phyloP scores from a whole-genome alignment of 2,113 vertebrate genomes.

The Atrichornis clamosus region DNA sequence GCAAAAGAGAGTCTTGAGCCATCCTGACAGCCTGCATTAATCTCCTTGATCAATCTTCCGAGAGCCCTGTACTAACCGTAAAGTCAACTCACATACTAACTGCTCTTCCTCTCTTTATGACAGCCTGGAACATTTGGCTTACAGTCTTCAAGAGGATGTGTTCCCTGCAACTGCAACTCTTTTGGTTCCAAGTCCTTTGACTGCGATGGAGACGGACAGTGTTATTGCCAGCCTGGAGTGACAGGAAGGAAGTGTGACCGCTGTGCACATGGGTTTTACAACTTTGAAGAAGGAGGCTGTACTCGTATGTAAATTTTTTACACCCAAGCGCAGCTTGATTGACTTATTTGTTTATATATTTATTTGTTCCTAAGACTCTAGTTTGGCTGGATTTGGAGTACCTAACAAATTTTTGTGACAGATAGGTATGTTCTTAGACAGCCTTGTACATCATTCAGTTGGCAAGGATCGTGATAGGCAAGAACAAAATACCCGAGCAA shows the following conservation, averaged over 20 bases:
- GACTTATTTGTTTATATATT: neutral
- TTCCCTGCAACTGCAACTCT: slow-evolving; percentile 94
- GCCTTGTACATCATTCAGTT: neutral
- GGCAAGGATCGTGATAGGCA: neutral
- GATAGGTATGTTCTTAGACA: neutral
- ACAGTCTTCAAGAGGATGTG: slow-evolving; percentile 77
- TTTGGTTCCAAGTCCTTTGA: slow-evolving; percentile 98
- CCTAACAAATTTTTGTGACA: neutral
- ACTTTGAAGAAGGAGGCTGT: slow-evolving; percentile 96
- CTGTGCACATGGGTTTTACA: slow-evolving; percentile 87
- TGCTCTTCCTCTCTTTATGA: neutral
- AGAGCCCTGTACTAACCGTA: too few relatives aligned
- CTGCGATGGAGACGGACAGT: slow-evolving; percentile 88
- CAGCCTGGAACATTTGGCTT: slow-evolving; percentile 86
- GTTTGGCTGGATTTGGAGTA: neutral
- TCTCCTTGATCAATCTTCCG: too few relatives aligned
- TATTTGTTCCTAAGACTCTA: neutral
- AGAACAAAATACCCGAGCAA: neutral
- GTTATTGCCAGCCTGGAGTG: slow-evolving; percentile 95
- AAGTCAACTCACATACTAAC: too few relatives aligned
- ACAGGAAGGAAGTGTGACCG: slow-evolving; percentile 89
- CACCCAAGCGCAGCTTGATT: neutral
- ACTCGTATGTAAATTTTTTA: slow-evolving; percentile 78
- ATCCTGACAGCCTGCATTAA: too few relatives aligned
- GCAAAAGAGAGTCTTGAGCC: too few relatives aligned